Base-by-base conservation (phyloP, 1,140 invertebrate genomes). In the Drosophila biarmipes region DNA sequence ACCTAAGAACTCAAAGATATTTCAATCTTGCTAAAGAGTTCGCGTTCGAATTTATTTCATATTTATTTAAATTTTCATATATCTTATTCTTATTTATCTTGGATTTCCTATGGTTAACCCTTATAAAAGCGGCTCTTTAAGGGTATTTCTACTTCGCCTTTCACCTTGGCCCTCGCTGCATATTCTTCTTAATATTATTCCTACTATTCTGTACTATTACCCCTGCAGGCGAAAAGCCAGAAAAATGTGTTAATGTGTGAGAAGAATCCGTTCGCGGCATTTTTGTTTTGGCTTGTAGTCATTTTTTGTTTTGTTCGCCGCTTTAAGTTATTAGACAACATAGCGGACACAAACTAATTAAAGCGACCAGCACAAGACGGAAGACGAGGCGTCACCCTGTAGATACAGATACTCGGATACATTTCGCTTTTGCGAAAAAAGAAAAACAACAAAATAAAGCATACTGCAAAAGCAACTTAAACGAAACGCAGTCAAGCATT, bases 221-320 rank as follows among this genome's bases (percentile, higher is more conserved):
- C 76, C 52, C 68, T 57, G 46, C 66, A 55, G 75, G 55, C 61
- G 52, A 46, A 80, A 49, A 54, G 78, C 72, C 66, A 77, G 57
- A 63, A 56, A 73, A 79, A 87, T 87, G 82, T 87, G 82, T 82
- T 87, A 87, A 87, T 87, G 84, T 87, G 84, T 89, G 82, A 89
- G 82, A 87, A 89, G 78, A 58, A 78, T 35, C 56, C 45, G 66
- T 69, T 71, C 52, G 48, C 43, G 21, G 62, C 43, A 66, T 66
- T 66, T 66, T 49, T 66, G 43, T 66, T 63, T 64, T 48, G 34
- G 58, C 29, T 67, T 43, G 64, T 68, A 52, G 64, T 66, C 45
- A 10, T 31, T 54, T 63, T 51, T 35, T 52, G 35, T 43, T 67
- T 67, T 68, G 59, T 81, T 55, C 17, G 62, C 66, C 51, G 57